These are phyloP conservation scores for Periparus ater DNA, from an alignment of 2,797 vertebrate species.

Conservation along the genomic window DNA sequence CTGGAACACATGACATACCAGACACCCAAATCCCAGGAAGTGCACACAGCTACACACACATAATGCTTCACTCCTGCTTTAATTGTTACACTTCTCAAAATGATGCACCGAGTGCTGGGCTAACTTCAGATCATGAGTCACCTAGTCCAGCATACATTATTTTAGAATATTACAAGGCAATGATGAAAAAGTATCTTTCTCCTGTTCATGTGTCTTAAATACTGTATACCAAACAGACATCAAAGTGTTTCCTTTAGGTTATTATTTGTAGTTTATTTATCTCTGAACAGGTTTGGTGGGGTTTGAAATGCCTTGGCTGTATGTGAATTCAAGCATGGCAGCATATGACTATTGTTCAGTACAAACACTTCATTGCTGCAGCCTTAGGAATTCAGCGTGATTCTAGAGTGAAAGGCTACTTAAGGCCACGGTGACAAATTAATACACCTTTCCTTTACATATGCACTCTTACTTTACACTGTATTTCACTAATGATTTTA, in stretches of 20 bases:
- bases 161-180: conserved; percentile 43
- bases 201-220: conserved; percentile 35
- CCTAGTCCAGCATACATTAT: conserved; percentile 8
- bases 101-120: not conserved
- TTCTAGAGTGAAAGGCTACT: not conserved
- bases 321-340: not conserved
- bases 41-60: not conserved
- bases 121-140: conserved; percentile 34
- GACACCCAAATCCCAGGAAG: not conserved
- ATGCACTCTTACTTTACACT: not conserved
- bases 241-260: conserved; percentile 50
- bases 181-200: conserved; percentile 40
- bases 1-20: conserved; percentile 24
- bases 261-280: conserved; percentile 62
- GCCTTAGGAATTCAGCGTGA: not conserved
- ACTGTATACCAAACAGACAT: conserved; percentile 49
- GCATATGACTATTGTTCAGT: not conserved
- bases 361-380: not conserved
- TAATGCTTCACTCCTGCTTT: conserved; percentile 22
- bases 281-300: conserved; percentile 52
- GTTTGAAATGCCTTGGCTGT: conserved; percentile 1
- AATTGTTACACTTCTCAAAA: not conserved
- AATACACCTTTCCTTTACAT: conserved; percentile 9
- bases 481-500: not conserved
- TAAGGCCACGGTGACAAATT: not conserved